Percentiles rank a stretch among this genome's conserved stretches.
Conservation (phyloP, 2,888 invertebrate species). For the Apotomis turbidana region DNA sequence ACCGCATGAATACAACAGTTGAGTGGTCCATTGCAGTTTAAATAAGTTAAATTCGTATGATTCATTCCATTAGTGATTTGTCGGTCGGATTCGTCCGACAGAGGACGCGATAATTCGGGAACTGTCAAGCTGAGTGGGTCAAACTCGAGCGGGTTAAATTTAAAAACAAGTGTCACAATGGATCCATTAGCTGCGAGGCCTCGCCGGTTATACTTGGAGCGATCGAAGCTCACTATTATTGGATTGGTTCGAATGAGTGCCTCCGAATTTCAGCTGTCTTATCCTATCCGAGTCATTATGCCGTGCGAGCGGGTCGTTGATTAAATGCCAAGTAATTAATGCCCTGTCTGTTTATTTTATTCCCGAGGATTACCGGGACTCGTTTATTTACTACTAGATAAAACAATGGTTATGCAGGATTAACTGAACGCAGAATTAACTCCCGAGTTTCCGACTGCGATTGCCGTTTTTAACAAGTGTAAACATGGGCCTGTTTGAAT, state of each 20-base stretch:
- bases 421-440: slow-evolving; percentile 25
- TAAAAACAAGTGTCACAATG: slow-evolving; percentile 73
- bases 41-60: slow-evolving; percentile 25
- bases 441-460: slow-evolving; percentile 23
- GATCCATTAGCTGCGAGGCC: slow-evolving; percentile 77
- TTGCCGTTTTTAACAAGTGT: slow-evolving; percentile 26
- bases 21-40: slow-evolving; percentile 27
- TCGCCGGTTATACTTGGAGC: slow-evolving; percentile 76
- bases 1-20: slow-evolving; percentile 13
- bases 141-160: slow-evolving; percentile 69
- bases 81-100: slow-evolving; percentile 52
- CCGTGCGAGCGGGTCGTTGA: slow-evolving; percentile 51
- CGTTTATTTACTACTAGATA: slow-evolving; percentile 44
- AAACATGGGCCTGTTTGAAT: slow-evolving; percentile 18
- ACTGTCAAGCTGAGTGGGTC: slow-evolving; percentile 70
- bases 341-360: slow-evolving; percentile 50
- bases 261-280: slow-evolving; percentile 65
- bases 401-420: slow-evolving; percentile 44
- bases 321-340: slow-evolving; percentile 58
- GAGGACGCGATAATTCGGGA: slow-evolving; percentile 61
- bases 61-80: slow-evolving; percentile 36
- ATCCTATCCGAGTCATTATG: slow-evolving; percentile 52
- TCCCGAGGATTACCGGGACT: slow-evolving; percentile 46
- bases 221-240: slow-evolving; percentile 79
- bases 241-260: slow-evolving; percentile 68